Base-by-base conservation (phyloP, 1,140 invertebrate genomes). In the Thalassaphorura encarpata region DNA sequence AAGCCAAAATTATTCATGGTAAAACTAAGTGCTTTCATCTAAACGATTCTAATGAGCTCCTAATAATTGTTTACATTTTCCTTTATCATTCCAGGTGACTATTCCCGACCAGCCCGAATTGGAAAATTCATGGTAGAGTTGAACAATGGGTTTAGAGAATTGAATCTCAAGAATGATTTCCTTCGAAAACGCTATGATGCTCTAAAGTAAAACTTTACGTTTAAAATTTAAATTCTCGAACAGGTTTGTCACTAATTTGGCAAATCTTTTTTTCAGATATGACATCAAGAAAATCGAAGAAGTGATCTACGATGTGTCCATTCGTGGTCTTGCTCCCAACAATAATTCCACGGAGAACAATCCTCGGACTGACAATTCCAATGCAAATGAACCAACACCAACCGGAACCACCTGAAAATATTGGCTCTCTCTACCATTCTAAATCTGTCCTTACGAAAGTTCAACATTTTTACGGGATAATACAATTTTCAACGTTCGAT, bases 271-370 rank as follows among this genome's bases (percentile, higher is more conserved):
- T 3, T 51, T 6, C 31, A 58, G 52, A 36, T 95, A 95, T 67
- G 88, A 93, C 67, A 81, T 94, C 2, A 94, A 94, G 70, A 95
- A 94, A 72, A 86, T 93, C 27, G 91, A 95, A 69, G 89, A 95
- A 74, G 85, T 96, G 2, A 89, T 96, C 8, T 96, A 94, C 67
- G 91, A 96, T 70, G 74, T 96, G 3, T 85, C 84, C 56, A 89
- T 96, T 61, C 76, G 90, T 49, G 88, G 87, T 0, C 74, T 93
- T 23, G 42, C 18, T 21, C 3, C 42, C 4, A 16, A 8, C 6
- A 3, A 8, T 26, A 15, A 19, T 24, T 24, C 29, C 19, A 18
- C 23, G 42, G 50, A 41, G 33, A 15, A 40, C n/a, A n/a, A n/a
- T n/a, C n/a, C n/a, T n/a, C n/a, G n/a, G n/a, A n/a, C n/a, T n/a